Percentiles rank a stretch among this genome's conserved stretches.
Conservation (phyloP, 35 echinoderm and acorn worm genomes). For the Apostichopus californicus region DNA sequence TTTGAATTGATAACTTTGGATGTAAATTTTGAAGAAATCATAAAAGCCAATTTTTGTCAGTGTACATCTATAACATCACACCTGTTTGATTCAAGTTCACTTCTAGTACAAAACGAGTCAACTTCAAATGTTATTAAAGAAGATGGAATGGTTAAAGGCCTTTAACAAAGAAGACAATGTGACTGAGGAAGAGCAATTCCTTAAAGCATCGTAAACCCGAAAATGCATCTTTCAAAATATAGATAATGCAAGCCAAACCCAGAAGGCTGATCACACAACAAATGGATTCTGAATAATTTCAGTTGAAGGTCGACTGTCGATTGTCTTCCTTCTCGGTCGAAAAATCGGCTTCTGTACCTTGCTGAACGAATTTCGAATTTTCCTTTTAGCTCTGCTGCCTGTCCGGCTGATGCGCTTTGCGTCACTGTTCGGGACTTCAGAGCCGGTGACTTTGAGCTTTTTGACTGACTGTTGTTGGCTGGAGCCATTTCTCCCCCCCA, state of each 20-base stretch:
- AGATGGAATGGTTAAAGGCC: too few species aligned
- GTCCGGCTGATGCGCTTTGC: not conserved
- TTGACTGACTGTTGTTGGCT: not conserved
- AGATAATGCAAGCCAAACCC: too few species aligned
- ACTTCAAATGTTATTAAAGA: too few species aligned
- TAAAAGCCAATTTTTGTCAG: too few species aligned
- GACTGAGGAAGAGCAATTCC: not conserved
- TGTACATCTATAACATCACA: too few species aligned
- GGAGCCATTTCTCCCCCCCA: not conserved
- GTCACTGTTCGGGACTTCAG: not conserved
- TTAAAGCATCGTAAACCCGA: not conserved
- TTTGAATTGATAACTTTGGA: too few species aligned
- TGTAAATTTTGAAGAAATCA: too few species aligned
- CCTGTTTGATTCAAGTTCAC: too few species aligned
- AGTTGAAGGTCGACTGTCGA: not conserved
- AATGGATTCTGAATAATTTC: slow-evolving; percentile 43
- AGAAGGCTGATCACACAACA: not conserved
- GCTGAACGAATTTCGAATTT: slow-evolving; percentile 17
- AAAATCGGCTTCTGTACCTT: not conserved
- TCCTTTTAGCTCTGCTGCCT: not conserved
- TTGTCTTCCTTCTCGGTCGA: not conserved
- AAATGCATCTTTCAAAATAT: not conserved
- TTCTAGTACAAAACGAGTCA: too few species aligned
- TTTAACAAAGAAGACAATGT: too few species aligned
- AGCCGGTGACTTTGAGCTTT: not conserved